These are phyloP conservation scores for Panonychus citri DNA, from an alignment of 1,140 invertebrate genomes.

Conservation along the genomic window DNA sequence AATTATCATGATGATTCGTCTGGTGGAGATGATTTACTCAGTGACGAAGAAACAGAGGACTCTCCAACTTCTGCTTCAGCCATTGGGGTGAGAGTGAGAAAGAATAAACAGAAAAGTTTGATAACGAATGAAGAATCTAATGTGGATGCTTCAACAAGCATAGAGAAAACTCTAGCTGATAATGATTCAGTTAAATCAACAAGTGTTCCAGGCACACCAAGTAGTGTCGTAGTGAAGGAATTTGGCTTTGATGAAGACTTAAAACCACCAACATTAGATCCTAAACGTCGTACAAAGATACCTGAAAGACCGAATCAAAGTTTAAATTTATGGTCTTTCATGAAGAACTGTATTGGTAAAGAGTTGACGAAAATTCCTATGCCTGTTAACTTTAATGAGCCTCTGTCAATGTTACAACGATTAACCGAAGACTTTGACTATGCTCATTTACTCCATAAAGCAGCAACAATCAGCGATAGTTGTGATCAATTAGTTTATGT, in stretches of 20 bases:
- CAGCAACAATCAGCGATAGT: no score
- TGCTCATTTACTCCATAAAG: no score
- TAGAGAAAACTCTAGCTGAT: neutral
- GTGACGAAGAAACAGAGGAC: slow-evolving; percentile 22
- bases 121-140: neutral
- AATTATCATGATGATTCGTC: neutral
- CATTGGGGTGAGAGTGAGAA: no score
- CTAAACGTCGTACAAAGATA: slow-evolving; percentile 41
- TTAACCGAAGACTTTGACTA: no score
- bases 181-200: neutral
- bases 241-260: neutral
- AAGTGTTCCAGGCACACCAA: neutral
- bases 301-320: slow-evolving; percentile 89
- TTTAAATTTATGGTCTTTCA: no score
- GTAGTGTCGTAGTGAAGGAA: neutral
- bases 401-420: no score
- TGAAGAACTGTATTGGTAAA: no score
- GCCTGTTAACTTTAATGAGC: no score
- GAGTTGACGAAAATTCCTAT: no score
- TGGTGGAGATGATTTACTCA: slow-evolving; percentile 15
- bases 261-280: neutral
- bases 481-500: no score
- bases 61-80: no score
- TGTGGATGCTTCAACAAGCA: neutral
- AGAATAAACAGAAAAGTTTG: no score